phyloP scores from a whole-genome alignment of 2,888 invertebrate species.

The Corythucha ciliata region DNA sequence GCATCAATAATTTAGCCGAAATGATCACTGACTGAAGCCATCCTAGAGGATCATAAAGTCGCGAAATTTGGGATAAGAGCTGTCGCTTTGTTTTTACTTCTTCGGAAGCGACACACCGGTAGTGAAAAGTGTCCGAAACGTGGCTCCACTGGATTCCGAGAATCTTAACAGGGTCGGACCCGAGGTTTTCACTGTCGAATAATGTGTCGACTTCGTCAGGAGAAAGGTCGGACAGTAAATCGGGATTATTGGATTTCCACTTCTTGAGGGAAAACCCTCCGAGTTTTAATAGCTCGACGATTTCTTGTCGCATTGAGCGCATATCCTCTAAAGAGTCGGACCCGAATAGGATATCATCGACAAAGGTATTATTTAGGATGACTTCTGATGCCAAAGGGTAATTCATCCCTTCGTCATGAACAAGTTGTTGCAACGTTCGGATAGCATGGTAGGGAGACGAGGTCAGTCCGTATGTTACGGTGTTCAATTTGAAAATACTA shows the following conservation, averaged over 20 bases:
- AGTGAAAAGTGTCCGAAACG: constrained; percentile 22
- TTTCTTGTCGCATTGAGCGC: background rate
- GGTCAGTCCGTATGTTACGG: background rate
- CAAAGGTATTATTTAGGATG: background rate
- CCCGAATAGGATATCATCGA: background rate
- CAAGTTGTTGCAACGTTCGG: background rate
- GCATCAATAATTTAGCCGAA: background rate
- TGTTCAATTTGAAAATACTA: too few relatives aligned
- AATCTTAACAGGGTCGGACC: constrained; percentile 22
- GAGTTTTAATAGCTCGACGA: background rate
- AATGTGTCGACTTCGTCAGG: background rate
- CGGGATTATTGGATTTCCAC: constrained; percentile 11
- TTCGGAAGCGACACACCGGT: constrained; percentile 6
- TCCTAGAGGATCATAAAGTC: background rate
- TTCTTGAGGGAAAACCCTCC: constrained; percentile 12
- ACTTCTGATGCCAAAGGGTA: background rate
- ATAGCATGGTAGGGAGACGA: background rate
- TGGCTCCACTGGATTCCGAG: constrained; percentile 29
- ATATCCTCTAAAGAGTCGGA: background rate
- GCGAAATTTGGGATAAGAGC: constrained; percentile 22
- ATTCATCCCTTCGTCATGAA: background rate
- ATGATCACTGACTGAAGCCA: background rate
- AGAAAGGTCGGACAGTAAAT: background rate
- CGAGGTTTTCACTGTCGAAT: background rate
- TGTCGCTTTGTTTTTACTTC: constrained; percentile 25